Conservation (phyloP, 2,888 invertebrate species). For the Leptopilina drosophilae region DNA sequence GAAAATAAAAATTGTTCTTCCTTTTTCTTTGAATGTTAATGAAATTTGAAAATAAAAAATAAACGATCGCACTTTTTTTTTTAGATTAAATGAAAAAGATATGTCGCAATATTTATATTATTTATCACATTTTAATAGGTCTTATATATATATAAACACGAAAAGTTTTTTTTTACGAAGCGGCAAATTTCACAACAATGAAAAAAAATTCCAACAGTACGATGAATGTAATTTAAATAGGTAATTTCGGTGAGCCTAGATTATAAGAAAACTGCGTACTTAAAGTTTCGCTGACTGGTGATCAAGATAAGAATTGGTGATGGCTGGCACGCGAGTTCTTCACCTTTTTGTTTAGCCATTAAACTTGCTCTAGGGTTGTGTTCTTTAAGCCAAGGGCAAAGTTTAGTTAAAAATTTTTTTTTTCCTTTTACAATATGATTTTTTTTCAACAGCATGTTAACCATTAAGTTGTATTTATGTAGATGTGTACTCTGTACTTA, state of each 20-base stretch:
- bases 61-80: too few species aligned
- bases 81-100: too few species aligned
- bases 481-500: too few species aligned
- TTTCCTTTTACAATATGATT: neutral
- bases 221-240: conserved; percentile 46
- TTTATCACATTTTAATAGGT: too few species aligned
- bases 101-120: too few species aligned
- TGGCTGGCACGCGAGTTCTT: conserved; percentile 61
- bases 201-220: neutral
- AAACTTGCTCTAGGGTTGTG: conserved; percentile 46
- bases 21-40: too few species aligned
- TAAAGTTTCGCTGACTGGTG: conserved; percentile 24
- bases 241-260: conserved; percentile 40
- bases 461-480: too few species aligned
- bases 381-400: conserved; percentile 40
- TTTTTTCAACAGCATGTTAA: neutral
- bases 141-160: too few species aligned
- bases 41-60: too few species aligned
- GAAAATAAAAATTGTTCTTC: too few species aligned
- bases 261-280: conserved; percentile 51
- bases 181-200: neutral
- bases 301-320: conserved; percentile 58
- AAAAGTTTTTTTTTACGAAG: neutral
- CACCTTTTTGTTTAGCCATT: conserved; percentile 53
- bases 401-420: conserved; percentile 45